A percentile compares a stretch with the other conserved stretches of the same genome.
These are phyloP conservation scores for Cheilosia vulpina DNA, from an alignment of 2,888 invertebrate genomes.

Conservation along the genomic window DNA sequence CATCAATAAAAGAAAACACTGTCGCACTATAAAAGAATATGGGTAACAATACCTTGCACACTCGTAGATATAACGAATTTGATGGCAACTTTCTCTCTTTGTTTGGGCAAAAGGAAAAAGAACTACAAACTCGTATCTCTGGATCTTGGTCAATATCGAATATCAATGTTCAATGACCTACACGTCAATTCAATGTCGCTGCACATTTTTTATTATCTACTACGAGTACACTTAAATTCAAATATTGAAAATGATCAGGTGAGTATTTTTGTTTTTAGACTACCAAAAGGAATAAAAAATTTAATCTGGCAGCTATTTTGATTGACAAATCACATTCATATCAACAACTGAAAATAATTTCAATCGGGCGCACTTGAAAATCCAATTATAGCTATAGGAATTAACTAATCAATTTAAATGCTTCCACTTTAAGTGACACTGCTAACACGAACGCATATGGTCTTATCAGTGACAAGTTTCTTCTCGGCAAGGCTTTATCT, in stretches of 20 bases:
- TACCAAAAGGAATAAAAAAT: not conserved
- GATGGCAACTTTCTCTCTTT: not conserved
- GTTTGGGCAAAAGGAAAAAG: not conserved
- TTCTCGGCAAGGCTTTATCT: not conserved
- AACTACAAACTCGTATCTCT: not conserved
- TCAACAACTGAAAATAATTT: constrained; percentile 17
- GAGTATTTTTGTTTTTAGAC: too few relatives aligned
- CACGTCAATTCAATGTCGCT: not conserved
- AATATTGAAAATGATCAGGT: too few relatives aligned
- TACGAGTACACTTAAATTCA: too few relatives aligned
- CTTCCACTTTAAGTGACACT: constrained; percentile 1
- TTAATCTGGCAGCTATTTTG: constrained; percentile 6
- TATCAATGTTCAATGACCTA: not conserved
- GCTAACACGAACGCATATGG: not conserved
- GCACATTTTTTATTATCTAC: too few relatives aligned
- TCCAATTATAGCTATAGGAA: constrained; percentile 25
- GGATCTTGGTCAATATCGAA: not conserved
- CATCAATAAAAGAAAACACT: constrained; percentile 27
- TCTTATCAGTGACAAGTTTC: constrained; percentile 21
- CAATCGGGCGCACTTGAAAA: constrained; percentile 14
- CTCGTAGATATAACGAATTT: not conserved
- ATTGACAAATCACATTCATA: constrained; percentile 35
- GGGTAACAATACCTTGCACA: not conserved
- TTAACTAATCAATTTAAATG: constrained; percentile 26
- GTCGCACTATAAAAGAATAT: not conserved